Evolutionary conservation across 1,140 invertebrate species (phyloP).

Genomic region (Paraescarpia echinospica): DNA sequence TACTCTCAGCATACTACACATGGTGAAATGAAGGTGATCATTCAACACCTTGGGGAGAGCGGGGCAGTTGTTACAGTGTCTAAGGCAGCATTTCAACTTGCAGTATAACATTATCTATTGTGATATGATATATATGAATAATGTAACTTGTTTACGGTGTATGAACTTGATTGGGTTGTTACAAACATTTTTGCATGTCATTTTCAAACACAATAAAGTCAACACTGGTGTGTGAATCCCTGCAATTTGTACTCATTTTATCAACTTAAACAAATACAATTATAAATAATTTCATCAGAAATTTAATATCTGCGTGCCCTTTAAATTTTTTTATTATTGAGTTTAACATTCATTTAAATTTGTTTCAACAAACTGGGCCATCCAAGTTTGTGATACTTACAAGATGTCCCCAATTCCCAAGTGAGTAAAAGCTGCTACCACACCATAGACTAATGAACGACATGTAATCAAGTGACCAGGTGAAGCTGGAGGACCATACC

Average conservation of each 20-base stretch:
- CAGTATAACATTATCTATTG: too few species aligned
- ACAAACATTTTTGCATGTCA: too few species aligned
- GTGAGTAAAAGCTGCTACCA: too few species aligned
- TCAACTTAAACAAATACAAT: not conserved
- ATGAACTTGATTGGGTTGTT: too few species aligned
- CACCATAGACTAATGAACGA: too few species aligned
- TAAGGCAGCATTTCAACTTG: not conserved
- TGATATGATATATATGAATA: too few species aligned
- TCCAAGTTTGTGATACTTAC: not conserved
- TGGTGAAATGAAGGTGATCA: not conserved
- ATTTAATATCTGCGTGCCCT: not conserved
- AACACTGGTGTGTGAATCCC: too few species aligned
- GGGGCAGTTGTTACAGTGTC: not conserved
- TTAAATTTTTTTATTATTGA: not conserved
- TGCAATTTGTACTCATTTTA: too few species aligned
- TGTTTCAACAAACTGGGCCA: not conserved
- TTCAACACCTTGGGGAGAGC: not conserved
- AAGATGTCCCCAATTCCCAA: too few species aligned
- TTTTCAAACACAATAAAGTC: too few species aligned
- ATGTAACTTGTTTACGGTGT: too few species aligned
- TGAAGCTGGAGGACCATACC: slow-evolving; percentile 52
- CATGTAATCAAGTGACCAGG: too few species aligned
- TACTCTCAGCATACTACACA: slow-evolving; percentile 4
- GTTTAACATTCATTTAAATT: not conserved
- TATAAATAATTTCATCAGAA: not conserved